These are phyloP conservation scores for Vanacampus margaritifer DNA, from an alignment of 2,113 vertebrate genomes.

Conservation along the genomic window DNA sequence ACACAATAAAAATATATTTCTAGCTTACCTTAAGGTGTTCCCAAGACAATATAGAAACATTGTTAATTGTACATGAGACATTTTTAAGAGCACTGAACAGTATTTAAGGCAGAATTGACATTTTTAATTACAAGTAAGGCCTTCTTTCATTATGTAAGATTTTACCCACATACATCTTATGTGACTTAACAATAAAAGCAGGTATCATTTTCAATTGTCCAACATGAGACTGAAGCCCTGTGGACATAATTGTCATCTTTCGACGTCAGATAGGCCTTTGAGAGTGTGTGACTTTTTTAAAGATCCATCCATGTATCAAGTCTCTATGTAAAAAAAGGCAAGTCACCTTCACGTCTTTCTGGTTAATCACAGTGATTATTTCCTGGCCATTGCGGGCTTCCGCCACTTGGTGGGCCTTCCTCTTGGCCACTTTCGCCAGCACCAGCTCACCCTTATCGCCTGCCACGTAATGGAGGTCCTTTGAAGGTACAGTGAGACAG, in stretches of 20 bases:
- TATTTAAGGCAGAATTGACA: background rate
- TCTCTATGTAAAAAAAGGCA: slow-evolving; percentile 21
- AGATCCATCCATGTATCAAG: slow-evolving; percentile 5
- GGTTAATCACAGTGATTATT: slow-evolving; percentile 50
- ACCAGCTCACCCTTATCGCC: slow-evolving; percentile 93
- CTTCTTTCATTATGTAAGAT: background rate
- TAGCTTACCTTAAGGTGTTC: background rate
- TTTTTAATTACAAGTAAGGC: background rate
- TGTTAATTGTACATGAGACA: background rate
- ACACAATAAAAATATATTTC: background rate
- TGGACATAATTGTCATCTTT: slow-evolving; percentile 8
- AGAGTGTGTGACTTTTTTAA: slow-evolving; percentile 30
- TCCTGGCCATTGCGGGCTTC: slow-evolving; percentile 72
- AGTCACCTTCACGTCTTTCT: slow-evolving; percentile 35
- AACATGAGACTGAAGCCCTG: slow-evolving; percentile 13
- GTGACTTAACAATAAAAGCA: background rate
- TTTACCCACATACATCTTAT: too few relatives aligned
- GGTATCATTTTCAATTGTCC: slow-evolving; percentile 5
- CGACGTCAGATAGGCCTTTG: slow-evolving; percentile 29
- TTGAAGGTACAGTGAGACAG: slow-evolving; percentile 88
- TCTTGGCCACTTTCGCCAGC: slow-evolving; percentile 91
- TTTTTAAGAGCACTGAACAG: background rate
- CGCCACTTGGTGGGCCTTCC: slow-evolving; percentile 86
- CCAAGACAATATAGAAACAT: background rate
- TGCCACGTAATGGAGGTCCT: slow-evolving; percentile 98